Evolutionary conservation across 2,888 invertebrate genomes (phyloP).

Genomic region (Drosophila cracens): DNA sequence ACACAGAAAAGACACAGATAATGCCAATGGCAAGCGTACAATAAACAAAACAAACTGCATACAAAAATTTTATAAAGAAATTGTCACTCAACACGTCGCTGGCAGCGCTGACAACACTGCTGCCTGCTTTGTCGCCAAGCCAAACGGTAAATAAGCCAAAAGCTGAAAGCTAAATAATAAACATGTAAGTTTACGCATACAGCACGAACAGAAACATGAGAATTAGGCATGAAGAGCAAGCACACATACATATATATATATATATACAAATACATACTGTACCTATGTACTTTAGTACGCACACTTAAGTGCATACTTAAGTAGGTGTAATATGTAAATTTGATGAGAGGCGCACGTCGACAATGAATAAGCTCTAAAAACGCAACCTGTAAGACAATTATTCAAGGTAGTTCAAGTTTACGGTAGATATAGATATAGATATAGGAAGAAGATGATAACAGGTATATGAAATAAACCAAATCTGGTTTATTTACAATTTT

Average conservation of each 20-base stretch:
- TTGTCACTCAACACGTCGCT: conserved; percentile 41
- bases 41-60: conserved; percentile 50
- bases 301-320: background rate
- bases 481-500: background rate
- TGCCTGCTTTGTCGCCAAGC: conserved; percentile 23
- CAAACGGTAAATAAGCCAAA: conserved; percentile 33
- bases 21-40: conserved; percentile 8
- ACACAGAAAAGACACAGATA: conserved; percentile 9
- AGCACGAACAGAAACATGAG: conserved; percentile 26
- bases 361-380: conserved; percentile 33
- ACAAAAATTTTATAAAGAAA: conserved; percentile 36
- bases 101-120: conserved; percentile 13
- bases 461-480: background rate
- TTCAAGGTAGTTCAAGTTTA: conserved; percentile 11
- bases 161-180: conserved; percentile 19
- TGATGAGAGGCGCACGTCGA: conserved; percentile 31
- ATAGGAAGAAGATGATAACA: background rate
- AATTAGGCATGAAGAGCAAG: conserved; percentile 8
- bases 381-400: conserved; percentile 18
- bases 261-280: background rate
- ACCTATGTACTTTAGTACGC: background rate
- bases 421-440: background rate
- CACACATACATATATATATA: background rate
- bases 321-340: conserved; percentile 32
- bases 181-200: conserved; percentile 59